These are phyloP conservation scores for Malthinus seriepunctatus DNA, from an alignment of 2,888 invertebrate species.

Conservation along the genomic window DNA sequence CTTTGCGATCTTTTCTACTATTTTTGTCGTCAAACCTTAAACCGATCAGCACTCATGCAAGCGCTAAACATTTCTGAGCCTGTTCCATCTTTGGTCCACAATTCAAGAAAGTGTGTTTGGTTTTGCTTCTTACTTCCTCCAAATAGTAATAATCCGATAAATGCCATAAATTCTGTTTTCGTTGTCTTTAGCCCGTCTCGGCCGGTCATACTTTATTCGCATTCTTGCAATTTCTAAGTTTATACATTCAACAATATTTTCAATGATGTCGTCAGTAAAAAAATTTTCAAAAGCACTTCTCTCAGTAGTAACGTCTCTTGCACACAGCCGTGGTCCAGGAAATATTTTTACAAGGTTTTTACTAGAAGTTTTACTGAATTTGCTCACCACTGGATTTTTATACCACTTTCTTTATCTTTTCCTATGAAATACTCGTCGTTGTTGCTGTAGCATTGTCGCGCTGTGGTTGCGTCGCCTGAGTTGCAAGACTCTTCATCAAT, in stretches of 20 bases:
- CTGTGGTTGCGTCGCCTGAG: no score
- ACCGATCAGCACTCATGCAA: slow-evolving; percentile 27
- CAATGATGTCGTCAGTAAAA: background rate
- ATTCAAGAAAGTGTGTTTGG: slow-evolving; percentile 33
- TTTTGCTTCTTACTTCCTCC: slow-evolving; percentile 33
- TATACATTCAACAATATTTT: background rate
- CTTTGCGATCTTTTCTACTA: slow-evolving; percentile 6
- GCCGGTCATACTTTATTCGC: background rate
- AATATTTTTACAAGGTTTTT: no score
- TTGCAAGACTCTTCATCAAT: no score
- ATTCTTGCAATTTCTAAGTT: background rate
- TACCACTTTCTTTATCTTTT: no score
- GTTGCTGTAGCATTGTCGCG: no score
- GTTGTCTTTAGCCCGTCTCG: slow-evolving; percentile 15
- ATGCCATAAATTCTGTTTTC: slow-evolving; percentile 31
- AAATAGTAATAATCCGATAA: slow-evolving; percentile 30
- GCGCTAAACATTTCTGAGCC: slow-evolving; percentile 35
- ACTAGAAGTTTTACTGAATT: no score
- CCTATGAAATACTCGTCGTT: no score
- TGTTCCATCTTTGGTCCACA: slow-evolving; percentile 32
- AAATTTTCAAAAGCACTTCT: no score
- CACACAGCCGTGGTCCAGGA: no score
- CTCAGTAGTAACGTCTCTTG: no score
- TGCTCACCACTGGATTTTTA: no score
- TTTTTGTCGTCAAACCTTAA: slow-evolving; percentile 26